Percentiles rank a stretch among this genome's conserved stretches.
phyloP scores from a whole-genome alignment of 2,888 invertebrate species.

The Leucophora obtusa region DNA sequence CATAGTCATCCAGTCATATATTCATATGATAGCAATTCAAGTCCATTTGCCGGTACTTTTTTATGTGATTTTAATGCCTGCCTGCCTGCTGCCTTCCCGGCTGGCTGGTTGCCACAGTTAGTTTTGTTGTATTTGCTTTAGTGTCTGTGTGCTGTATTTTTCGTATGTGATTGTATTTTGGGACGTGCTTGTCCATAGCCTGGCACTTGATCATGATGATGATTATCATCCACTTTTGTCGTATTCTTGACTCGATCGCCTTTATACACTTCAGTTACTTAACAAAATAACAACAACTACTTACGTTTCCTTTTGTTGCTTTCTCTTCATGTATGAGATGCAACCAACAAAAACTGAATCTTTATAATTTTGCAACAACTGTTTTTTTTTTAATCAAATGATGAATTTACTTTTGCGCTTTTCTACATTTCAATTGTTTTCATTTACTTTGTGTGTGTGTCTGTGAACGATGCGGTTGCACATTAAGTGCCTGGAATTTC shows the following conservation, averaged over 20 bases:
- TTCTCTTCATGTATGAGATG: slow-evolving; percentile 41
- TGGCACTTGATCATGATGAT: slow-evolving; percentile 55
- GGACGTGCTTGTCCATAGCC: slow-evolving; percentile 62
- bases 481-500: slow-evolving; percentile 62
- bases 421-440: slow-evolving; percentile 47
- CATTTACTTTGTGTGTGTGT: slow-evolving; percentile 2
- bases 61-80: slow-evolving; percentile 34
- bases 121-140: neutral
- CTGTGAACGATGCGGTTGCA: slow-evolving; percentile 35
- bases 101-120: slow-evolving; percentile 30
- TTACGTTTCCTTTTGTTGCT: slow-evolving; percentile 60
- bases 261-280: slow-evolving; percentile 47
- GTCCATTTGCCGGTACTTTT: slow-evolving; percentile 18
- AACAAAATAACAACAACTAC: slow-evolving; percentile 42
- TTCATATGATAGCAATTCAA: slow-evolving; percentile 17
- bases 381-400: neutral
- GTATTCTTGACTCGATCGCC: slow-evolving; percentile 62
- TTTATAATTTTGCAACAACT: slow-evolving; percentile 42
- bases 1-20: slow-evolving; percentile 35
- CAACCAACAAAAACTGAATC: slow-evolving; percentile 42
- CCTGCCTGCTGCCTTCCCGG: slow-evolving; percentile 30
- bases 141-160: slow-evolving; percentile 4
- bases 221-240: slow-evolving; percentile 56
- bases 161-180: slow-evolving; percentile 33
- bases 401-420: slow-evolving; percentile 1